Conservation (phyloP, 2,113 vertebrate genomes). For the Condylura cristata region DNA sequence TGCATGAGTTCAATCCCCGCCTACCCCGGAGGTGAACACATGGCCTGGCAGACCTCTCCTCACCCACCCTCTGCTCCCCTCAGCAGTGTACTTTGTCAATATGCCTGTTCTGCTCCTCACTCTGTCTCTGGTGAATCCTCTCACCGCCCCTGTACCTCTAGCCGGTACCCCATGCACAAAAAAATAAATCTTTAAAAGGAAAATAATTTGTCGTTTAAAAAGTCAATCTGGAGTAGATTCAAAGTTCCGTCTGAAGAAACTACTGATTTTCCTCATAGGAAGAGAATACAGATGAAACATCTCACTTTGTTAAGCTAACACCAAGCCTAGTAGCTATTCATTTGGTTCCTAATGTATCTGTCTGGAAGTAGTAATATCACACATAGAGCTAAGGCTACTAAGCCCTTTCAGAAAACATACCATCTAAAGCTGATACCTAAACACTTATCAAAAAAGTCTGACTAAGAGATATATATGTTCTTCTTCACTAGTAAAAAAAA, state of each 20-base stretch:
- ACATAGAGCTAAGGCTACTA: background rate
- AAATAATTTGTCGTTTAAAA: conserved; percentile 57
- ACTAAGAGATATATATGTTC: background rate
- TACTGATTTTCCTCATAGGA: conserved; percentile 21
- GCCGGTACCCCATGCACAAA: no score
- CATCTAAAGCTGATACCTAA: background rate
- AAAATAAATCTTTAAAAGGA: no score
- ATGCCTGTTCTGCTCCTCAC: no score
- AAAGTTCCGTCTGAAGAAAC: conserved; percentile 37
- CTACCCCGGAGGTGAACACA: no score
- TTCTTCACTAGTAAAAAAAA: background rate
- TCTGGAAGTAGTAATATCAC: background rate
- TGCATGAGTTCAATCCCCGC: no score
- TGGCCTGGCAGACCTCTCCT: no score
- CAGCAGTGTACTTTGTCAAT: no score
- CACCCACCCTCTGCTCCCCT: no score
- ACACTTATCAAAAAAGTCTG: background rate
- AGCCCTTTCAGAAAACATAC: background rate
- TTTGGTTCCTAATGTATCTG: background rate
- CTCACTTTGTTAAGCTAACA: conserved; percentile 6
- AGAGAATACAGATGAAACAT: background rate
- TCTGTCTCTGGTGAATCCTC: no score
- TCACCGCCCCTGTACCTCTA: no score
- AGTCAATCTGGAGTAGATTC: background rate
- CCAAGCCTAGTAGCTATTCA: background rate